Evolutionary conservation across 1,140 invertebrate genomes (phyloP).

Genomic region (Drosophila littoralis): DNA sequence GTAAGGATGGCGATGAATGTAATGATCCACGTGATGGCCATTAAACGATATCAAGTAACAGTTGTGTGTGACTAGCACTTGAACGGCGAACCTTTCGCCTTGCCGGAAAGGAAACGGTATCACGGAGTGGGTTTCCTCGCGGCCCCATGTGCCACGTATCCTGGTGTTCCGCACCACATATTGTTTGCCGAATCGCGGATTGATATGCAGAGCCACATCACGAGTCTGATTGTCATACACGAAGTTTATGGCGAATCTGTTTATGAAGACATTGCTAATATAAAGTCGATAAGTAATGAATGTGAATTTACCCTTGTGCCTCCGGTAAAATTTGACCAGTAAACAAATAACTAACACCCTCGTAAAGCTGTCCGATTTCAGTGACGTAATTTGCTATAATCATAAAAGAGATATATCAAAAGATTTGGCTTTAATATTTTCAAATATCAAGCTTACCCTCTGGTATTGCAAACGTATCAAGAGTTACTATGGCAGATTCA

Average conservation of each 20-base stretch:
- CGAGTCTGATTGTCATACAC: conserved; percentile 84
- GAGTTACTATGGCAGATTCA: conserved; percentile 90
- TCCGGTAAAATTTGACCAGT: conserved; percentile 58
- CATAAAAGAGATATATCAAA: neutral
- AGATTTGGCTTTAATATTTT: neutral
- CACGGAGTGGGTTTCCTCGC: conserved; percentile 88
- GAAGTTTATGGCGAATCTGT: conserved; percentile 88
- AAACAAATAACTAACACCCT: conserved; percentile 72
- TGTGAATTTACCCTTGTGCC: conserved; percentile 64
- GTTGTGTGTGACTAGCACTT: conserved; percentile 83
- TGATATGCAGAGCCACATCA: conserved; percentile 92
- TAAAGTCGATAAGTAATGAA: too few species aligned
- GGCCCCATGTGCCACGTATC: conserved; percentile 87
- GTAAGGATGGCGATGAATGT: conserved; percentile 87
- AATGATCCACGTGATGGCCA: conserved; percentile 89
- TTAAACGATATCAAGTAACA: conserved; percentile 88
- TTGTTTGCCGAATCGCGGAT: conserved; percentile 89
- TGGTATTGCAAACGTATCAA: conserved; percentile 94
- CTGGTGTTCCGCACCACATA: conserved; percentile 91
- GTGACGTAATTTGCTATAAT: conserved; percentile 5
- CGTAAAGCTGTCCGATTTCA: conserved; percentile 52
- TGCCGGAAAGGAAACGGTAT: conserved; percentile 79
- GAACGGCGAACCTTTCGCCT: conserved; percentile 83
- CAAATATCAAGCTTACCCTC: conserved; percentile 86
- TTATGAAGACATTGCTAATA: neutral